phyloP scores from a whole-genome alignment of 2,888 invertebrate species.

The Leptopilina syphax region DNA sequence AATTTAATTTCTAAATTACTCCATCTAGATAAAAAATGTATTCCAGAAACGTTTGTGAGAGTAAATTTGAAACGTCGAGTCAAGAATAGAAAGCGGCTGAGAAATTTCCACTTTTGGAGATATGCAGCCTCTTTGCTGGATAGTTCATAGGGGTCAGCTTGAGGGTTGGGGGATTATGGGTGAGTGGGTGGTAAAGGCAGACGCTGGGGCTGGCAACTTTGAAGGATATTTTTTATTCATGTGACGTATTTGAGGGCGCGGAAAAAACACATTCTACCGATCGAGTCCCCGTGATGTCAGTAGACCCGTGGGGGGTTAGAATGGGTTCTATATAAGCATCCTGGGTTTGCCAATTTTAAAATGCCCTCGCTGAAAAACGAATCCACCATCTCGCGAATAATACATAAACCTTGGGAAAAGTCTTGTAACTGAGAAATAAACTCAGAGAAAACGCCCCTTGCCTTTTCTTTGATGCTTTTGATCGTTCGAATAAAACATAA shows the following conservation, averaged over 20 bases:
- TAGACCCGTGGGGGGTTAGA: conserved; percentile 47
- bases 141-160: conserved; percentile 43
- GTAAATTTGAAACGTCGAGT: not conserved
- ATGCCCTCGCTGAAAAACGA: conserved; percentile 53
- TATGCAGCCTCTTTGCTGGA: conserved; percentile 45
- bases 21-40: not conserved
- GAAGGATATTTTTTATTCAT: conserved; percentile 76
- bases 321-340: conserved; percentile 43
- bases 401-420: conserved; percentile 34
- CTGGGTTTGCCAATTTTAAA: conserved; percentile 62
- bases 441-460: not conserved
- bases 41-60: not conserved
- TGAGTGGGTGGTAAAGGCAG: conserved; percentile 54
- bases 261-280: conserved; percentile 74
- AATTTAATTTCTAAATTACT: too few species aligned
- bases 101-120: conserved; percentile 40
- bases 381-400: conserved; percentile 42
- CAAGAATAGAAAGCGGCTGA: conserved; percentile 14
- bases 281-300: conserved; percentile 57
- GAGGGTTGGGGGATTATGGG: conserved; percentile 51
- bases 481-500: conserved; percentile 36
- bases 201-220: conserved; percentile 72
- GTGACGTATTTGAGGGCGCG: conserved; percentile 75
- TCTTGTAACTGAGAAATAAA: conserved; percentile 32
- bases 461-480: conserved; percentile 24